These are phyloP conservation scores for Microcebus jonahi DNA, from an alignment of 2,113 vertebrate species.

Conservation along the genomic window DNA sequence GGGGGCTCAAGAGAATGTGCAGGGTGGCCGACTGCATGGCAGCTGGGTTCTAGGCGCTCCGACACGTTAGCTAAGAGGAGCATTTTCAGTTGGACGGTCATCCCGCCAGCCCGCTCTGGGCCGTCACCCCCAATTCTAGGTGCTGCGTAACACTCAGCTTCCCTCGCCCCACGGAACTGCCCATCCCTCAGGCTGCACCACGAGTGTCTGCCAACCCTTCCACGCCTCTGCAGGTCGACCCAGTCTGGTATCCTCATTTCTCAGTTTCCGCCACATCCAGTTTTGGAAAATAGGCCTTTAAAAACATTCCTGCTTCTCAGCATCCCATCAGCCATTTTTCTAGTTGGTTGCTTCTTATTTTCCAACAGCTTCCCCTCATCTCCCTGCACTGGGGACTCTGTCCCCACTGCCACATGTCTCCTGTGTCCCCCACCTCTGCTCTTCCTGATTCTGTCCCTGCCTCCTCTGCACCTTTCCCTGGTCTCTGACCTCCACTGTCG, in stretches of 20 bases:
- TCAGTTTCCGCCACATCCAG: not conserved
- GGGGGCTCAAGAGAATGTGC: not conserved
- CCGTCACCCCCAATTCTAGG: not conserved
- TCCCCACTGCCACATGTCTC: not conserved
- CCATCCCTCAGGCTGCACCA: not conserved
- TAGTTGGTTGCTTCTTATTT: not conserved
- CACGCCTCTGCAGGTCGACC: not conserved
- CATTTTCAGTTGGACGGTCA: not conserved
- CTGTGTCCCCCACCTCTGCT: not conserved
- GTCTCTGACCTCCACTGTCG: not conserved
- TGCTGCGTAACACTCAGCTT: not conserved
- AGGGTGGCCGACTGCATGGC: not conserved
- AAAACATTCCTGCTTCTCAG: not conserved
- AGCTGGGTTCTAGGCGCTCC: not conserved
- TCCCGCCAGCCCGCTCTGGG: not conserved
- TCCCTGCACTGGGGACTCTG: not conserved
- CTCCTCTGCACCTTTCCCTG: not conserved
- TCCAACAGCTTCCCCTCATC: not conserved
- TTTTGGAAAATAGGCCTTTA: not conserved
- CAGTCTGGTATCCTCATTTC: not conserved
- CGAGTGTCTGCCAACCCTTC: rapidly evolving
- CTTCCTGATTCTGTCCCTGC: not conserved
- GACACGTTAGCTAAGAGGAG: no score
- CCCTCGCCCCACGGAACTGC: not conserved
- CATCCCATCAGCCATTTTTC: not conserved